Evolutionary conservation across 1,140 invertebrate species (phyloP).

Genomic region (Octopus bimaculoides): DNA sequence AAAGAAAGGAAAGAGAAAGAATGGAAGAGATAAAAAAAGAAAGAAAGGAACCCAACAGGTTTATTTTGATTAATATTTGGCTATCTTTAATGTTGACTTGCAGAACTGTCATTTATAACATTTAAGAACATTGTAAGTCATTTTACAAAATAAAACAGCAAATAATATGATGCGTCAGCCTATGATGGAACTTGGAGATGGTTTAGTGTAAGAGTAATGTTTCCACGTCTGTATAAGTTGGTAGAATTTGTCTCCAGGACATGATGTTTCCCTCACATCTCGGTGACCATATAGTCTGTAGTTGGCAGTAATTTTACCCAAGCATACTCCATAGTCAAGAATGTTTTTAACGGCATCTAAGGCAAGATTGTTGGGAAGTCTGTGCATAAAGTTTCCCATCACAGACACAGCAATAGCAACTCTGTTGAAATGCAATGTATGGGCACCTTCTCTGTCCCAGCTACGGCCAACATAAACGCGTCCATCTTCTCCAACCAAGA

Average conservation of each 20-base stretch:
- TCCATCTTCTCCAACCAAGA: conserved; percentile 75
- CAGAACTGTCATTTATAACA: too few species aligned
- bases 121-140: too few species aligned
- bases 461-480: conserved; percentile 73
- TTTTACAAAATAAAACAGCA: too few species aligned
- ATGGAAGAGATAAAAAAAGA: too few species aligned
- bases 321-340: conserved; percentile 55
- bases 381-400: conserved; percentile 37
- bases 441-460: conserved; percentile 68
- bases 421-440: conserved; percentile 66
- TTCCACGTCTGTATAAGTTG: conserved; percentile 61
- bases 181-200: not conserved
- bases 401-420: conserved; percentile 53
- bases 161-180: not conserved
- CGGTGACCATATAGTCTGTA: conserved; percentile 61
- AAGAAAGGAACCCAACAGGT: too few species aligned
- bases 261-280: conserved; percentile 56
- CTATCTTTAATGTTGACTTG: too few species aligned
- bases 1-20: too few species aligned
- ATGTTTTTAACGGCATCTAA: conserved; percentile 53
- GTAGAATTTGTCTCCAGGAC: conserved; percentile 62
- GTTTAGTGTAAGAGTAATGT: conserved; percentile 37
- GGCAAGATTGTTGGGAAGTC: conserved; percentile 53
- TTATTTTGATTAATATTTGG: too few species aligned
- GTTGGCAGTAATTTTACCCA: conserved; percentile 45